A percentile compares a stretch with the other conserved stretches of the same genome.
These are phyloP conservation scores for Metopia argyrocephala DNA, from an alignment of 2,888 invertebrate species.

Conservation along the genomic window DNA sequence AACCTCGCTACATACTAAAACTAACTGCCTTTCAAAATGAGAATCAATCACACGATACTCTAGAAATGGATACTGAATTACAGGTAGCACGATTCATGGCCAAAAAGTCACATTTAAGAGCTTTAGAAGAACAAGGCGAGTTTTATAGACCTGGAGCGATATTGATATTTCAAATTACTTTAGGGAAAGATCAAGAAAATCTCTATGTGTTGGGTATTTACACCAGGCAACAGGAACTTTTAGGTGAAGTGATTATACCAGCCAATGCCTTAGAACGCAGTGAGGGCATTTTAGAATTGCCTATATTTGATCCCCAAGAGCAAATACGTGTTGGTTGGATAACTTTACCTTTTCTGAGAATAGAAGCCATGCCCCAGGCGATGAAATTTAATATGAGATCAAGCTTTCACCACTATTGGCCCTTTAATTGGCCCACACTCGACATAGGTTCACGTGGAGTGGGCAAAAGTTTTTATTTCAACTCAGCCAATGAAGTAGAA, in stretches of 20 bases:
- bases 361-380: conserved; percentile 71
- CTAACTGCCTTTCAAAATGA: conserved; percentile 51
- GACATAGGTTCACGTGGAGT: conserved; percentile 97
- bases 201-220: conserved; percentile 68
- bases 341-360: conserved; percentile 81
- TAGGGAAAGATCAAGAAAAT: conserved; percentile 65
- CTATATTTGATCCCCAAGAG: conserved; percentile 85
- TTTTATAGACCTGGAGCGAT: conserved; percentile 67
- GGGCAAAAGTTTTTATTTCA: conserved; percentile 88
- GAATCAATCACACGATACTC: conserved; percentile 22
- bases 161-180: conserved; percentile 71
- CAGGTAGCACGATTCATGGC: conserved; percentile 70
- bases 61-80: conserved; percentile 67
- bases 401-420: conserved; percentile 92
- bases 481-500: conserved; percentile 86
- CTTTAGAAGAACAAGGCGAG: conserved; percentile 67
- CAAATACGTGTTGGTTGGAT: conserved; percentile 89
- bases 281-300: conserved; percentile 85
- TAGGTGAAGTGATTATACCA: conserved; percentile 91
- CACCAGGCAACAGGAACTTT: conserved; percentile 78
- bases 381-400: conserved; percentile 85
- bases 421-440: conserved; percentile 89
- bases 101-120: conserved; percentile 68
- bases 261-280: conserved; percentile 87
- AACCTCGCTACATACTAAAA: conserved; percentile 49